phyloP scores from a whole-genome alignment of 1,140 invertebrate species.

The Camponotus vicinus region DNA sequence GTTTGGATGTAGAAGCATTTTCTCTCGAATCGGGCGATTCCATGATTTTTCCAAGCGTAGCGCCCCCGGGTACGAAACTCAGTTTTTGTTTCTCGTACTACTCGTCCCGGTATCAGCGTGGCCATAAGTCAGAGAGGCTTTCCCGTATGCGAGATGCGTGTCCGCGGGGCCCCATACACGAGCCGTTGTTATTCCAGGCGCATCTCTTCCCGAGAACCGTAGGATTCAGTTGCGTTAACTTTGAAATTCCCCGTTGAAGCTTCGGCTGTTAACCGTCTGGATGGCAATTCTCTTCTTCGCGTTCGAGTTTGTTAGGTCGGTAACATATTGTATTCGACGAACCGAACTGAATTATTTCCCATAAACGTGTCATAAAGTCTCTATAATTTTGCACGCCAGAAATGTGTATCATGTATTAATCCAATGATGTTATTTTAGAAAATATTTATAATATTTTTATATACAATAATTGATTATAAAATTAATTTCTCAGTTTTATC shows the following conservation, averaged over 20 bases:
- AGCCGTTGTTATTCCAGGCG: slow-evolving; percentile 79
- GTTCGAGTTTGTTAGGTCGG: slow-evolving; percentile 40
- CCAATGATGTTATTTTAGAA: background rate
- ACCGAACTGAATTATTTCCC: slow-evolving; percentile 10
- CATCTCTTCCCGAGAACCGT: slow-evolving; percentile 77
- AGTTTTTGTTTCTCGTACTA: slow-evolving; percentile 23
- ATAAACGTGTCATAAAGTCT: background rate
- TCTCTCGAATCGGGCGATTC: background rate
- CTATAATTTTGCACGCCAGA: background rate
- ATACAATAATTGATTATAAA: background rate
- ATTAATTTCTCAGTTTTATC: background rate
- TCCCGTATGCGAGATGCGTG: slow-evolving; percentile 79
- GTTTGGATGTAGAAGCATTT: background rate
- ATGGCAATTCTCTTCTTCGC: slow-evolving; percentile 27
- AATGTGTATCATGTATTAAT: slow-evolving; percentile 5
- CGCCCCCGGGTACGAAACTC: slow-evolving; percentile 4
- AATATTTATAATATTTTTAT: background rate
- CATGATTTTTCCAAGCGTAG: slow-evolving; percentile 19
- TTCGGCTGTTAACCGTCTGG: slow-evolving; percentile 40
- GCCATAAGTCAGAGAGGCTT: slow-evolving; percentile 72
- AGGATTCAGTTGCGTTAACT: slow-evolving; percentile 77
- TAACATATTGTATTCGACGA: slow-evolving; percentile 42
- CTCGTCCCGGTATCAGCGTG: slow-evolving; percentile 45
- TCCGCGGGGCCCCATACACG: slow-evolving; percentile 50
- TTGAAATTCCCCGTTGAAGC: slow-evolving; percentile 74